These are phyloP conservation scores for Pegoplata infirma DNA, from an alignment of 2,888 invertebrate genomes.

Conservation along the genomic window DNA sequence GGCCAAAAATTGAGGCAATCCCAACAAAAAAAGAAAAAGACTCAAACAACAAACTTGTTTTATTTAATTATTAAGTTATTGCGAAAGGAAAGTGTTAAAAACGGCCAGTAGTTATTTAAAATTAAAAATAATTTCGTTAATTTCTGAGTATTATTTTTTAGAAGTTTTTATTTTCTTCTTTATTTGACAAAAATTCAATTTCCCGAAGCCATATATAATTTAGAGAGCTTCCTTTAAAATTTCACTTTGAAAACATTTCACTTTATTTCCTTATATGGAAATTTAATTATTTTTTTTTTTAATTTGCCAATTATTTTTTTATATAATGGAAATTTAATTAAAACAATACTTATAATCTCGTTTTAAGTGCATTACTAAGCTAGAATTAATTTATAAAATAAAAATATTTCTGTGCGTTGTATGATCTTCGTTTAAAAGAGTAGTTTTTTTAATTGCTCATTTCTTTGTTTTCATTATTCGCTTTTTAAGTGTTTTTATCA, in stretches of 20 bases:
- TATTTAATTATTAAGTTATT: conserved; percentile 14
- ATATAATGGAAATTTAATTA: conserved; percentile 13
- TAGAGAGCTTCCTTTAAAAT: conserved; percentile 51
- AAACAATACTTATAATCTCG: background rate
- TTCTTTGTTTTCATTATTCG: conserved; percentile 32
- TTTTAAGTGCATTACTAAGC: background rate
- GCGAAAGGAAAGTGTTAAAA: background rate
- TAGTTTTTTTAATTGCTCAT: background rate
- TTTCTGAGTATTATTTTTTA: conserved; percentile 24
- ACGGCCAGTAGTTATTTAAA: conserved; percentile 6
- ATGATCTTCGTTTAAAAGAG: conserved; percentile 29
- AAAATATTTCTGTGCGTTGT: conserved; percentile 14
- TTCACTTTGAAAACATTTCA: conserved; percentile 41
- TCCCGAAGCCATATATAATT: conserved; percentile 61
- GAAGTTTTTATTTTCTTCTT: background rate
- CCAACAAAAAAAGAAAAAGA: conserved; percentile 62
- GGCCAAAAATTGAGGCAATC: too few relatives aligned
- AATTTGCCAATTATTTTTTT: conserved; percentile 8
- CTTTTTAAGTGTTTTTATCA: background rate
- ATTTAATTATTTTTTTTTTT: background rate
- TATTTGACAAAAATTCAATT: conserved; percentile 13
- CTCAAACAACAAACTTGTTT: conserved; percentile 64
- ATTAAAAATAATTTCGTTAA: conserved; percentile 11
- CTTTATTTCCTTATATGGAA: conserved; percentile 17
- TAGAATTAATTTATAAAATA: conserved; percentile 10